Percentiles rank a stretch among this genome's conserved stretches.
phyloP scores from a whole-genome alignment of 2,888 invertebrate species.

The Neuroscelio doddi region DNA sequence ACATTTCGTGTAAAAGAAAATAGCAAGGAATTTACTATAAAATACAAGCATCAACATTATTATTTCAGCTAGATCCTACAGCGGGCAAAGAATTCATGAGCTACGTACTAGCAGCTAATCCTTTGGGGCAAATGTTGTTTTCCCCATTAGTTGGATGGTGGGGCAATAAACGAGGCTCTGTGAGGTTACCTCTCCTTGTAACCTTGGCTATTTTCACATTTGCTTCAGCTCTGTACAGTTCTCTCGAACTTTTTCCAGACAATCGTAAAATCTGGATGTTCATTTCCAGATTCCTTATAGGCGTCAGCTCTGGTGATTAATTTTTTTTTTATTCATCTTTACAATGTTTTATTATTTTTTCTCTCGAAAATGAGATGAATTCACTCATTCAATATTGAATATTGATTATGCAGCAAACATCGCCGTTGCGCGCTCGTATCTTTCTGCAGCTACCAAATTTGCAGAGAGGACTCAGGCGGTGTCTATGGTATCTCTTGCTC shows the following conservation, averaged over 20 bases:
- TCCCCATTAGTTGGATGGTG: constrained; percentile 89
- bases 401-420: constrained; percentile 79
- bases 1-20: constrained; percentile 9
- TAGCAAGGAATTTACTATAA: constrained; percentile 18
- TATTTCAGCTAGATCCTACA: constrained; percentile 82
- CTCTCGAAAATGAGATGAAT: not conserved
- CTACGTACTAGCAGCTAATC: constrained; percentile 88
- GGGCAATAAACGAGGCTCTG: constrained; percentile 83
- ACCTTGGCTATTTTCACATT: constrained; percentile 82
- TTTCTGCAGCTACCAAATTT: constrained; percentile 87
- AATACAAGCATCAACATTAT: constrained; percentile 22
- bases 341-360: not conserved
- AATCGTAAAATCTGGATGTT: constrained; percentile 83
- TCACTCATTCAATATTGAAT: not conserved
- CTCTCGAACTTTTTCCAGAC: constrained; percentile 80
- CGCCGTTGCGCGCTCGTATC: constrained; percentile 87
- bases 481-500: constrained; percentile 87
- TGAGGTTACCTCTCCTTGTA: constrained; percentile 81
- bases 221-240: constrained; percentile 83
- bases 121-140: constrained; percentile 89
- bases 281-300: constrained; percentile 83
- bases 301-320: constrained; percentile 83
- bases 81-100: constrained; percentile 89
- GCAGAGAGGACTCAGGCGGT: constrained; percentile 87
- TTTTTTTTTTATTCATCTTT: constrained; percentile 3